These are phyloP conservation scores for Enteromius unitaeniatus DNA, from an alignment of 2,797 vertebrate species.

Conservation along the genomic window DNA sequence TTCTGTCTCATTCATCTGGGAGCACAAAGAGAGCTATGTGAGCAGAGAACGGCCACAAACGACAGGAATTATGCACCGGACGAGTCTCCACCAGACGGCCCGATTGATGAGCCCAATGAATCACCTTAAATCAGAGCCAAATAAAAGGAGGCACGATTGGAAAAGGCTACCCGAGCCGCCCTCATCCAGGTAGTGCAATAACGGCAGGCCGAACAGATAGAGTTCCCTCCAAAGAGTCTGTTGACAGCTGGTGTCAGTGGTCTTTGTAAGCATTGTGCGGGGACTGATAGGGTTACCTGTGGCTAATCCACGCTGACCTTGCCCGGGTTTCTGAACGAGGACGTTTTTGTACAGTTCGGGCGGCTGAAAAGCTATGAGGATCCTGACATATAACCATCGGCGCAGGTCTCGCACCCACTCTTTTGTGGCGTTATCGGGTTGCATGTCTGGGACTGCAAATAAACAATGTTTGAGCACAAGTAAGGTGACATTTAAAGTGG, in stretches of 20 bases:
- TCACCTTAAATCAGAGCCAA: slow-evolving; percentile 80
- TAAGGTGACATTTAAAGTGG: slow-evolving; percentile 82
- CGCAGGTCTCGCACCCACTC: slow-evolving; percentile 77
- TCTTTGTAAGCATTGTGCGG: slow-evolving; percentile 84
- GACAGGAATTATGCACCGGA: slow-evolving; percentile 77
- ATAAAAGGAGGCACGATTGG: slow-evolving; percentile 79
- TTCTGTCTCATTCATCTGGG: slow-evolving; percentile 66
- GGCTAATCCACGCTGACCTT: slow-evolving; percentile 86
- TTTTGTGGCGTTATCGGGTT: slow-evolving; percentile 85
- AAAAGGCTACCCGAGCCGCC: slow-evolving; percentile 72
- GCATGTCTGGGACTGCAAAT: slow-evolving; percentile 75
- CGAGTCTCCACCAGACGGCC: slow-evolving; percentile 72
- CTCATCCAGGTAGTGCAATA: slow-evolving; percentile 77
- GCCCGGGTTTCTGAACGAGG: slow-evolving; percentile 79
- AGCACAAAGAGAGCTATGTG: slow-evolving; percentile 72
- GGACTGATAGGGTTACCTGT: slow-evolving; percentile 85
- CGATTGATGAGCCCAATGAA: slow-evolving; percentile 82
- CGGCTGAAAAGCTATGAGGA: slow-evolving; percentile 80
- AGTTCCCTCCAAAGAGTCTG: slow-evolving; percentile 83
- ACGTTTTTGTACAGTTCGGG: slow-evolving; percentile 84
- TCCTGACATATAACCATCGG: slow-evolving; percentile 82
- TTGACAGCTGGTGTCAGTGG: slow-evolving; percentile 85
- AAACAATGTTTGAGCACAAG: slow-evolving; percentile 69
- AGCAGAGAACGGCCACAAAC: slow-evolving; percentile 75
- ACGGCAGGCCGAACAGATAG: slow-evolving; percentile 79